Evolutionary conservation across 1,140 invertebrate genomes (phyloP), one percentile per base, ranked within the genome.

Genomic region (Cherax quadricarinatus): DNA sequence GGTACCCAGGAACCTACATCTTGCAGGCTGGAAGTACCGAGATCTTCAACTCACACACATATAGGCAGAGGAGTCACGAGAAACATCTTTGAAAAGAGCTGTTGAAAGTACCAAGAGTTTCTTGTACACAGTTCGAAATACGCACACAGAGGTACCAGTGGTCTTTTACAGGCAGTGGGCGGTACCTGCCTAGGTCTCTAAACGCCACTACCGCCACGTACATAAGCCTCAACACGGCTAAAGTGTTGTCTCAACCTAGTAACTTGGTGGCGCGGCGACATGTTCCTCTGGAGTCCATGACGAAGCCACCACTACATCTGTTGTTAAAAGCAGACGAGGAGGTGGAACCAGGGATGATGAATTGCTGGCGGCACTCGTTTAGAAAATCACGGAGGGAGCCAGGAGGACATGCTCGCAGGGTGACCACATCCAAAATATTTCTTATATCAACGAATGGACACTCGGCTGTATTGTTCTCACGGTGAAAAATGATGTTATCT

Each of bases 381-480:
- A 88, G 24, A 86, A 48, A 62, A 75, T 79, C 86, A 14, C 80
- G 57, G 81, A 57, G 70, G 21, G 85, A 88, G 18, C 93, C 93
- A 10, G 86, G 4, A 49, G 89, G 62, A 70, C 93, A 93, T 4
- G 80, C 70, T n/a, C 86, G 73, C 51, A 86, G 70, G 48, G 79
- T 85, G 62, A 79, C 10, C n/a, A 87, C 75, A n/a, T 88, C 86
- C 41, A 91, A 89, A 51, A 93, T 75, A 51, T 79, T 91, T 51
- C 84, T 75, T 51, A 81, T 75, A 53, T 88, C 53, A 41, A 93
- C 48, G 49, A 57, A 10, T 24, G 24, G 30, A 81, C 93, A 93
- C 41, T 87, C 93, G 12, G 82, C 89, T 18, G 89, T 90, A 16
- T 49, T 21, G 80, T 73, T 91, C 14, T 79, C 75, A 0, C 21